Percentiles rank a stretch among this genome's conserved stretches.
These are phyloP conservation scores for Anseranas semipalmata DNA, from an alignment of 2,113 vertebrate genomes.

Conservation along the genomic window DNA sequence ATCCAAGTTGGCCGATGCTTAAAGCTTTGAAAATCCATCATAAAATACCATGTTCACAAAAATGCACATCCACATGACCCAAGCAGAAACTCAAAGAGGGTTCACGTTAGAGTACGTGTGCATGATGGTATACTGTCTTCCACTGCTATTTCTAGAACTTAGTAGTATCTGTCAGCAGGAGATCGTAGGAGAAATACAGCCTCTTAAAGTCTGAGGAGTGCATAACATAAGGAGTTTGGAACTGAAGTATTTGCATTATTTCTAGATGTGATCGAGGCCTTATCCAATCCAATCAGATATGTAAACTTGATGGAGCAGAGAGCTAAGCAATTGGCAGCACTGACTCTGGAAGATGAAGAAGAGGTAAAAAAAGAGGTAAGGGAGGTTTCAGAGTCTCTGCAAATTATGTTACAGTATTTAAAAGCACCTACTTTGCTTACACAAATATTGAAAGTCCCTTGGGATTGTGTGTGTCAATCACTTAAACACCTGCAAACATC, in stretches of 20 bases:
- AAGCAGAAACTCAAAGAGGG: neutral
- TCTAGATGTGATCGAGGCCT: constrained; percentile 94
- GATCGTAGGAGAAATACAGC: neutral
- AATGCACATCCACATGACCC: neutral
- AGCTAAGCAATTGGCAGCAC: constrained; percentile 92
- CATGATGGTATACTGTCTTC: neutral
- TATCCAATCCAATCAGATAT: constrained; percentile 97
- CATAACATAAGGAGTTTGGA: neutral
- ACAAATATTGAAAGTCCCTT: neutral
- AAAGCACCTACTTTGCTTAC: neutral
- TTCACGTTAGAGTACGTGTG: neutral
- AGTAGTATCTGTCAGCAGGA: neutral
- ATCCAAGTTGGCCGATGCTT: neutral
- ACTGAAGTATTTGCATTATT: constrained; percentile 11
- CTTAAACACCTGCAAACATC: neutral
- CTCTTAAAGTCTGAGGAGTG: neutral
- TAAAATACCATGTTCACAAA: neutral
- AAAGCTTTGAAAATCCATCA: neutral
- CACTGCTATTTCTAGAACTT: neutral
- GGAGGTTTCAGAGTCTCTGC: neutral
- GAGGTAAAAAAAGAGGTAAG: constrained; percentile 92
- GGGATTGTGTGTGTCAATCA: neutral
- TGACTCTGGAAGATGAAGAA: constrained; percentile 95
- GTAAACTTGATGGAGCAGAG: constrained; percentile 98
- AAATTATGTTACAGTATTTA: neutral